These are phyloP conservation scores for Centropus unirufus DNA, from an alignment of 2,113 vertebrate genomes.

Conservation along the genomic window DNA sequence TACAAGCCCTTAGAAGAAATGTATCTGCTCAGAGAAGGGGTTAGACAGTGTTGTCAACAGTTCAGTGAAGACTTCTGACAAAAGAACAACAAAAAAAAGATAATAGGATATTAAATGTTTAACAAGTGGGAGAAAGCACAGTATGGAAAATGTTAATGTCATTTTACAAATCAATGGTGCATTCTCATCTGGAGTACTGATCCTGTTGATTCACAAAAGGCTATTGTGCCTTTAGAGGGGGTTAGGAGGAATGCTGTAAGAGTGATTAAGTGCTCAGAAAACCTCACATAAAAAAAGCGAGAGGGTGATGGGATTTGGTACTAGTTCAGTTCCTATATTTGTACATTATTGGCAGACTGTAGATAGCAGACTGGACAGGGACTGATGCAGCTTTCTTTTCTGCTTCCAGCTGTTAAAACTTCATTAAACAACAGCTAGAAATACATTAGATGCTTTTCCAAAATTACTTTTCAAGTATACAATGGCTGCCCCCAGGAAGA, in stretches of 20 bases:
- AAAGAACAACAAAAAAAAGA: background rate
- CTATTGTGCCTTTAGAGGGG: background rate
- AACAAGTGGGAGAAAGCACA: slow-evolving; percentile 16
- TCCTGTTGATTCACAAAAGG: background rate
- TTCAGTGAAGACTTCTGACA: background rate
- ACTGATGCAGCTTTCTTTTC: background rate
- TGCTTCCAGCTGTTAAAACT: slow-evolving; percentile 51
- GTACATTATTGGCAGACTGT: background rate
- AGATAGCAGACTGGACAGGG: slow-evolving; percentile 2
- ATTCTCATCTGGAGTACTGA: background rate
- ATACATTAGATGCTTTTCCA: slow-evolving; percentile 30
- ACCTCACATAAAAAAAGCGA: background rate
- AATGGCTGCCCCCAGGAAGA: slow-evolving; percentile 1
- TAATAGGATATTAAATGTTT: slow-evolving; percentile 26
- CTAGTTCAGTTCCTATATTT: slow-evolving; percentile 7
- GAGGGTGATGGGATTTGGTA: background rate
- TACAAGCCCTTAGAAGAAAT: background rate
- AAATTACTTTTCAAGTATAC: slow-evolving; percentile 47
- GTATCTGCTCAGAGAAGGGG: background rate
- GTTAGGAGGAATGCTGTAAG: background rate
- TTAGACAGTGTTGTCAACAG: background rate
- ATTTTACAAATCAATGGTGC: slow-evolving; percentile 2
- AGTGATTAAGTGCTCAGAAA: slow-evolving; percentile 2
- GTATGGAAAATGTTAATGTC: slow-evolving; percentile 18
- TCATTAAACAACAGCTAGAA: slow-evolving; percentile 49